phyloP scores from a whole-genome alignment of 2,113 vertebrate genomes.

The Chelonoidis abingdonii region DNA sequence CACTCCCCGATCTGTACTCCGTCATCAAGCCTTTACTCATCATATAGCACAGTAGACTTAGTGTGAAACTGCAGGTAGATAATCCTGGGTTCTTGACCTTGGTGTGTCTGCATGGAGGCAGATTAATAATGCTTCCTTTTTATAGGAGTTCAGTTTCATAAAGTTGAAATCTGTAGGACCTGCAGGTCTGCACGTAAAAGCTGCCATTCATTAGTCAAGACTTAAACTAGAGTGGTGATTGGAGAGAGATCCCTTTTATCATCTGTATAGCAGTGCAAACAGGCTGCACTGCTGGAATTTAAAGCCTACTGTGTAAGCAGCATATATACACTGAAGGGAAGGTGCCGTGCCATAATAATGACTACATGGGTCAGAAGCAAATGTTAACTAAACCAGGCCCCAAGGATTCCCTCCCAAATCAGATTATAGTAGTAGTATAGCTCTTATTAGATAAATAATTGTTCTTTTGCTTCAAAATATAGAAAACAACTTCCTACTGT shows the following conservation, averaged over 20 bases:
- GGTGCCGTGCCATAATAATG: neutral
- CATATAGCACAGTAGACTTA: neutral
- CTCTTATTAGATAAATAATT: slow-evolving; percentile 20
- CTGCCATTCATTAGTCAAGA: neutral
- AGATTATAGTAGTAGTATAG: neutral
- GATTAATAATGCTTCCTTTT: neutral
- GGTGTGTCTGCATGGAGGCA: neutral
- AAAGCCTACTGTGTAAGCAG: neutral
- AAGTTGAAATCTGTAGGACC: neutral
- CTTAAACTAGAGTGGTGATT: neutral
- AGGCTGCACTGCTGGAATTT: neutral
- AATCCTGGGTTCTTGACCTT: neutral
- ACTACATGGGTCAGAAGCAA: neutral
- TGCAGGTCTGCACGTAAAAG: neutral
- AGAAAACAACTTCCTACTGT: slow-evolving; percentile 46
- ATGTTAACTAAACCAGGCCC: neutral
- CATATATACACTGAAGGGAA: neutral
- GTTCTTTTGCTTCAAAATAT: slow-evolving; percentile 38
- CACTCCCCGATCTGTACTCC: neutral
- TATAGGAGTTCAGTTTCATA: neutral
- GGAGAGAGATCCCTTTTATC: neutral
- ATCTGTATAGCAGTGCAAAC: neutral
- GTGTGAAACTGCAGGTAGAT: neutral
- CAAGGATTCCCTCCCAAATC: accelerated
- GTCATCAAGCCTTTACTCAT: neutral